A percentile compares a stretch with the other conserved stretches of the same genome.
Conservation (phyloP, 2,113 vertebrate genomes). For the Strigops habroptila region DNA sequence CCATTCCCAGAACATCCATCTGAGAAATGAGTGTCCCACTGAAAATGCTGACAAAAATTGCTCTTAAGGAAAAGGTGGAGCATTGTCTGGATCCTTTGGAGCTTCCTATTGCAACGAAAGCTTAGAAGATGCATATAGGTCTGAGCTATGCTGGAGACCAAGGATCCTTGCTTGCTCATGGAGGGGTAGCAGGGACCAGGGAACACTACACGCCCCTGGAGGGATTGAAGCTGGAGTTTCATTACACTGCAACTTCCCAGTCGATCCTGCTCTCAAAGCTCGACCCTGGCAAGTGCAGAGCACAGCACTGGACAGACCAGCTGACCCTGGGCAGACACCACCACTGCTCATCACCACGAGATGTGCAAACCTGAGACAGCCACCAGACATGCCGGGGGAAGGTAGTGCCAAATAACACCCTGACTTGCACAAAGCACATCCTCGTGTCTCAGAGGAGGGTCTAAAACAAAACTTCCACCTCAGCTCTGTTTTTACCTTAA, state of each 20-base stretch:
- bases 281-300: neutral
- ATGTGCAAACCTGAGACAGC: neutral
- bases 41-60: neutral
- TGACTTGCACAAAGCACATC: neutral
- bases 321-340: neutral
- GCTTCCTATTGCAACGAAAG: neutral
- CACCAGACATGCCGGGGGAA: neutral
- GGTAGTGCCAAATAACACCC: neutral
- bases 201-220: neutral
- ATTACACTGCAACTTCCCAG: neutral
- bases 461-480: neutral
- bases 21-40: neutral
- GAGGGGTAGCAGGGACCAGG: neutral
- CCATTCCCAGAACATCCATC: neutral
- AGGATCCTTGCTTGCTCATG: neutral
- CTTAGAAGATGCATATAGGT: neutral
- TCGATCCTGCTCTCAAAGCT: neutral
- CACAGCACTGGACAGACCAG: neutral
- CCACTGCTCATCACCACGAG: neutral
- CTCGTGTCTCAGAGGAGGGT: neutral
- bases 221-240: neutral
- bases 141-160: neutral
- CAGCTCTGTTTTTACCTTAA: neutral
- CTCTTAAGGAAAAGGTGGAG: neutral
- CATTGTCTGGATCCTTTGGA: neutral